A percentile compares a stretch with the other conserved stretches of the same genome.
Conservation (phyloP, 2,113 vertebrate genomes). For the Conger conger region DNA sequence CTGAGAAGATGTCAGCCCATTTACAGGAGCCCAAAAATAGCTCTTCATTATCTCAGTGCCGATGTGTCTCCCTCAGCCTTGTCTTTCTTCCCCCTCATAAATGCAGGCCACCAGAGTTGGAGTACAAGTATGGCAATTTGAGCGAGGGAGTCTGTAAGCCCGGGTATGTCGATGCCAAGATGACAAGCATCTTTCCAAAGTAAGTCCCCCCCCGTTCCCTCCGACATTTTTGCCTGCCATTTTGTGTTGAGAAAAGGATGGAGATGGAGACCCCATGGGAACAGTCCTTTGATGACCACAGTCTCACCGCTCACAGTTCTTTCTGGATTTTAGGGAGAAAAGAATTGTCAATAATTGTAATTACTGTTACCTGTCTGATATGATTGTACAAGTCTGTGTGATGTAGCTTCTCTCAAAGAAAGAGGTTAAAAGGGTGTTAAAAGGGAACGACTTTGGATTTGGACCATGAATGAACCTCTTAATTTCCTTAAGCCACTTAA, state of each 20-base stretch:
- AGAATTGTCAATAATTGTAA: not conserved
- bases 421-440: not conserved
- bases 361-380: not conserved
- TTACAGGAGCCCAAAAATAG: not conserved
- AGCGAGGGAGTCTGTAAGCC: constrained; percentile 88
- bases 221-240: not conserved
- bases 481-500: not conserved
- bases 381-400: not conserved
- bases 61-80: not conserved
- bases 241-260: not conserved
- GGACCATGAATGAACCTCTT: not conserved
- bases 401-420: not conserved
- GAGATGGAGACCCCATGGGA: not conserved
- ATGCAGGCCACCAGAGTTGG: constrained; percentile 80
- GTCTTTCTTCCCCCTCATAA: not conserved
- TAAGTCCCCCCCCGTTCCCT: constrained; percentile 63
- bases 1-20: not conserved
- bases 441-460: not conserved
- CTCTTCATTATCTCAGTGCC: not conserved
- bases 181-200: constrained; percentile 93
- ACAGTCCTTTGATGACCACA: not conserved
- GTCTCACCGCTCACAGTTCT: not conserved
- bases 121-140: constrained; percentile 88
- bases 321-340: not conserved
- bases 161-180: constrained; percentile 88